Percentiles rank a stretch among this genome's conserved stretches.
phyloP scores from a whole-genome alignment of 2,797 vertebrate genomes.

The Gambusia yucatana region DNA sequence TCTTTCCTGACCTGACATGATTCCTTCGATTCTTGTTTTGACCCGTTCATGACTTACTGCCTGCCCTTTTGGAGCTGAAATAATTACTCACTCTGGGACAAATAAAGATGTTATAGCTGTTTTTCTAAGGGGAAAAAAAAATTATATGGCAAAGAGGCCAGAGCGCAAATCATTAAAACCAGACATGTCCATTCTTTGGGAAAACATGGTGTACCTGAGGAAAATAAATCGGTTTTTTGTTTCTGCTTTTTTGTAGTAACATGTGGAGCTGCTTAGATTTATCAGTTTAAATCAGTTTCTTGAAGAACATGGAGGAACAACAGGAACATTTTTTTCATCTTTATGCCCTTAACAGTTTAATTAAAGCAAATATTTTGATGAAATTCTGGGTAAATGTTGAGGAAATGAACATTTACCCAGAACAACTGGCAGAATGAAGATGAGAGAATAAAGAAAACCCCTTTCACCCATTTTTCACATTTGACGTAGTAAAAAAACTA shows the following conservation, averaged over 20 bases:
- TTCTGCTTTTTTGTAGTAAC: background rate
- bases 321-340: background rate
- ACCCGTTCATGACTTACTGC: slow-evolving; percentile 1
- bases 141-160: background rate
- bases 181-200: background rate
- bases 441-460: background rate
- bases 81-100: slow-evolving; percentile 31
- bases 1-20: background rate
- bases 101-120: background rate
- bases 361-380: background rate
- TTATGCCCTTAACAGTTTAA: background rate
- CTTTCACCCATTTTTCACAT: background rate
- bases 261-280: background rate
- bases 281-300: background rate
- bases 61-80: slow-evolving; percentile 15
- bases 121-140: background rate
- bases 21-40: background rate
- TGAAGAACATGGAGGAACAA: background rate
- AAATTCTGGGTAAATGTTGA: background rate
- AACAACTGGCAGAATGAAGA: background rate
- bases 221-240: background rate
- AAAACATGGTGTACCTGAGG: background rate
- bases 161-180: background rate
- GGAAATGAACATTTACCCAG: background rate
- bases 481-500: background rate